Conservation (phyloP, 1,140 invertebrate species). For the Bicyclus anynana region DNA sequence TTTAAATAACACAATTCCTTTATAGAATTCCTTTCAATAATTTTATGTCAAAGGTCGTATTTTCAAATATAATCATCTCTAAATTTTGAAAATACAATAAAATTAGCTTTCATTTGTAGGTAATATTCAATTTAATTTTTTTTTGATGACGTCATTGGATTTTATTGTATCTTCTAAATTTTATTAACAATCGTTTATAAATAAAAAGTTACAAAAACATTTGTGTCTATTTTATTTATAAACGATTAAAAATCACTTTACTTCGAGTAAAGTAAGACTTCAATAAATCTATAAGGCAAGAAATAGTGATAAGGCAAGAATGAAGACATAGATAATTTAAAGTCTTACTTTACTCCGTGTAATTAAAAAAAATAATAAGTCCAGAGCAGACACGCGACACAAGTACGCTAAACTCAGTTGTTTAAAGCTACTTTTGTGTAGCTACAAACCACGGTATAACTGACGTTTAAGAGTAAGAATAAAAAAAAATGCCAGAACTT, state of each 20-base stretch:
- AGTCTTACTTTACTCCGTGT: neutral
- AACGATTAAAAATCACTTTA: conserved; percentile 10
- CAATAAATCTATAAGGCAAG: neutral
- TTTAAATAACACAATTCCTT: conserved; percentile 4
- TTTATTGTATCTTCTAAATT: conserved; percentile 16
- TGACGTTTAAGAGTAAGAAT: too few relatives aligned
- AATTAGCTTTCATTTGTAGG: neutral
- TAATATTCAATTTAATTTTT: neutral
- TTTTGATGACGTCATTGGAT: neutral
- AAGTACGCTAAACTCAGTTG: neutral
- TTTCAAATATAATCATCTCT: neutral
- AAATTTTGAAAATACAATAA: conserved; percentile 18
- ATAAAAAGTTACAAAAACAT: conserved; percentile 5
- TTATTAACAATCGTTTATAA: conserved; percentile 11
- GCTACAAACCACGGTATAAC: too few relatives aligned
- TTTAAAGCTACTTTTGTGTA: too few relatives aligned
- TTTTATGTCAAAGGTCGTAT: conserved; percentile 13
- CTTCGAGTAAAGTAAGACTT: conserved; percentile 4
- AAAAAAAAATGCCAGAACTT: too few relatives aligned
- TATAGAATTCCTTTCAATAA: neutral
- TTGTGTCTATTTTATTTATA: conserved; percentile 11
- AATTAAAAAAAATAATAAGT: conserved; percentile 5
- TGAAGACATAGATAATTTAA: neutral
- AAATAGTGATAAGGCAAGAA: neutral
- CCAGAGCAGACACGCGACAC: neutral